A percentile compares a stretch with the other conserved stretches of the same genome.
phyloP scores from a whole-genome alignment of 2,888 invertebrate genomes.

The Seira sanloemensis region DNA sequence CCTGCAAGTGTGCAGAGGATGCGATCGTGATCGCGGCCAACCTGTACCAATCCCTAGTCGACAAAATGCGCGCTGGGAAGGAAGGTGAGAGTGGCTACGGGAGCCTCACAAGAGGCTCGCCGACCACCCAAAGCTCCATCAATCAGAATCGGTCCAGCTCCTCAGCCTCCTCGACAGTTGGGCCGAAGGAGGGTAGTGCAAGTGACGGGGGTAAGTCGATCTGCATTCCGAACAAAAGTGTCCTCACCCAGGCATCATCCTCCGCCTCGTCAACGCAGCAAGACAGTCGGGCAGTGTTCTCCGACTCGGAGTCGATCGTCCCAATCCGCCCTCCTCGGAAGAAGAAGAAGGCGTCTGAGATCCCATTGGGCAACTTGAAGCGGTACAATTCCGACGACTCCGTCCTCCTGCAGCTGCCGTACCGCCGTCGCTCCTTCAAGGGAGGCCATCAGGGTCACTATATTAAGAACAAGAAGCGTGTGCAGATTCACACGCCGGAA shows the following conservation, averaged over 20 bases:
- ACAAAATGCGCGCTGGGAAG: constrained; percentile 77
- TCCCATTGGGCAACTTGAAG: constrained; percentile 75
- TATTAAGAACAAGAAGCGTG: constrained; percentile 71
- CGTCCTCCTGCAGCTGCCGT: constrained; percentile 68
- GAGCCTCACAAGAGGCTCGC: constrained; percentile 70
- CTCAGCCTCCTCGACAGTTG: constrained; percentile 67
- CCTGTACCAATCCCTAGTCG: constrained; percentile 90
- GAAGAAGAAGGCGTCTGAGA: constrained; percentile 83
- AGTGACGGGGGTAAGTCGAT: not conserved
- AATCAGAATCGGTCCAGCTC: constrained; percentile 70
- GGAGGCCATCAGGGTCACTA: constrained; percentile 40
- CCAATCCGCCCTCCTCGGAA: constrained; percentile 84
- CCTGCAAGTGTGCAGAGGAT: constrained; percentile 92
- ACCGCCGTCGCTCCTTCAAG: constrained; percentile 69
- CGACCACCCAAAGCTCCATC: constrained; percentile 67
- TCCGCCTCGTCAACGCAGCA: constrained; percentile 50
- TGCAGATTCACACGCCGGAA: constrained; percentile 72
- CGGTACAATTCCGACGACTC: constrained; percentile 73
- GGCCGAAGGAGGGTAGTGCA: not conserved
- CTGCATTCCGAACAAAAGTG: constrained; percentile 16
- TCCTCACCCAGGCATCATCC: constrained; percentile 26
- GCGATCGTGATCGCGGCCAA: constrained; percentile 94
- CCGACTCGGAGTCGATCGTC: constrained; percentile 74
- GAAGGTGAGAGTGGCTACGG: constrained; percentile 74
- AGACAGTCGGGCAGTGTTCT: constrained; percentile 70